These are phyloP conservation scores for Eristalinus aeneus DNA, from an alignment of 2,888 invertebrate genomes.

Conservation along the genomic window DNA sequence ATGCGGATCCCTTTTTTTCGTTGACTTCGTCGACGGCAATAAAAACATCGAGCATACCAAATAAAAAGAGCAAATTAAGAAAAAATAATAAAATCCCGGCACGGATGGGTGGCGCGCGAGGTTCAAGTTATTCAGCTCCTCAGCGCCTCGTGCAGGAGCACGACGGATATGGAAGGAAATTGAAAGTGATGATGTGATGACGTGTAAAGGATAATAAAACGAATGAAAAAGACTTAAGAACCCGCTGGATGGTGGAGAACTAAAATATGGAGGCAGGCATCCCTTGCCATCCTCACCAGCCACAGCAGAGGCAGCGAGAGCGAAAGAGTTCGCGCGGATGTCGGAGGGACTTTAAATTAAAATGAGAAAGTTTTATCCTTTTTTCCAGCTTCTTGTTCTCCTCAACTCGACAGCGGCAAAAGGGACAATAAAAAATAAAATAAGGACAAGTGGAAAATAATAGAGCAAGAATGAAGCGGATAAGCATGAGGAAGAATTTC, in stretches of 20 bases:
- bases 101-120: neutral
- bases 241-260: neutral
- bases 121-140: neutral
- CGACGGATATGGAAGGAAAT: conserved; percentile 60
- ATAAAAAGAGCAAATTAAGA: conserved; percentile 64
- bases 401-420: conserved; percentile 13
- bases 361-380: conserved; percentile 69
- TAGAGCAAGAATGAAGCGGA: conserved; percentile 48
- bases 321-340: neutral
- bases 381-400: conserved; percentile 26
- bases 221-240: conserved; percentile 14
- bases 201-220: conserved; percentile 70
- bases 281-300: no score
- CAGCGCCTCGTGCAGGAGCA: neutral
- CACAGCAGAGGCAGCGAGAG: neutral
- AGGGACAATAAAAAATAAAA: conserved; percentile 64
- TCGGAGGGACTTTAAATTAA: conserved; percentile 66
- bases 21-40: conserved; percentile 26
- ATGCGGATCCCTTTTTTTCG: conserved; percentile 6
- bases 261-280: neutral
- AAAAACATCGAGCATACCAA: conserved; percentile 52
- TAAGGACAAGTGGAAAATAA: conserved; percentile 63
- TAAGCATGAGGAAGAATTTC: conserved; percentile 50
- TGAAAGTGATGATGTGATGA: conserved; percentile 71
- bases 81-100: conserved; percentile 60